Evolutionary conservation across 2,113 vertebrate species (phyloP), one percentile per base, ranked within the genome.

Genomic region (Limnothrissa miodon): DNA sequence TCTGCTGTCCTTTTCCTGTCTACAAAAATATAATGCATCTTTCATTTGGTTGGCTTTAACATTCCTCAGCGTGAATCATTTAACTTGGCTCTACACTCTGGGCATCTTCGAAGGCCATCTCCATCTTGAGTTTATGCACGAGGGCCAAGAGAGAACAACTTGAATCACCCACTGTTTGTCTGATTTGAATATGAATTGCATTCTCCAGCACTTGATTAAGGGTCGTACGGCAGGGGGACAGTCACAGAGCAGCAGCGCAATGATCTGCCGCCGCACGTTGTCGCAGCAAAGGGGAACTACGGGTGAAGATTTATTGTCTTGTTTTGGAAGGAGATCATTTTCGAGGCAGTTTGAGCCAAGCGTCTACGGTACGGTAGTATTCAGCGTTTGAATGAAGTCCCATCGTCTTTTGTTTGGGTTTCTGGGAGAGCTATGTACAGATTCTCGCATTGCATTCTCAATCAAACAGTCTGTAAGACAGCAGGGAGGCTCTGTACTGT

Each of bases 101-200:
- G 25, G 33, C 13, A 33, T 36, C 66, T 74, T 36, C 33, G 29
- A 74, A 74, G 29, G 66, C 59, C 29, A 36, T 74, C 29, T 17
- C 29, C 66, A 11, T 17, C 29, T 74, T 33, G 10, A 36, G 33
- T 25, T 62, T 74, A 74, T 74, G 66, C 66, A 74, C 36, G 66
- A 36, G 66, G 66, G 9, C 66, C 66, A 74, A 74, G 11, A 74
- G 66, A 36, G 66, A 36, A 29, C 36, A 74, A 36, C 66, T 74
- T 74, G 29, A 74, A 15, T 74, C 66, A 36, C 66, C 66, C 66
- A 74, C 66, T 74, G 66, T 33, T 21, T 19, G 66, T 15, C 66
- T 74, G 66, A 74, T 74, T 74, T 74, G 59, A 74, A 74, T 74
- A 74, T 74, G 66, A 74, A 74, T 74, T 74, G 66, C 66, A 74